Evolutionary conservation across 1,140 invertebrate genomes (phyloP).

Genomic region (Heliconius congener): DNA sequence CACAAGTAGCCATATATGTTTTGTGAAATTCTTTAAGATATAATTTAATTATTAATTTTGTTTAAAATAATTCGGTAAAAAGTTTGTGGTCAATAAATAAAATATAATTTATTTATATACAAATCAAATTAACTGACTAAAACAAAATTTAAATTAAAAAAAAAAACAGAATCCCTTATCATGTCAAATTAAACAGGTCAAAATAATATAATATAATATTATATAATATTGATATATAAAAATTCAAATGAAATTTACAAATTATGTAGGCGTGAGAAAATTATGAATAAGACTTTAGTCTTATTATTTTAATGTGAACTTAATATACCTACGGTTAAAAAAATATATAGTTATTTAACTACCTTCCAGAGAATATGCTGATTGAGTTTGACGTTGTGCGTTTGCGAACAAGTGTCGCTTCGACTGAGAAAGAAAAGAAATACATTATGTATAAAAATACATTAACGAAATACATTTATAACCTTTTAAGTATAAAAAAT

Average conservation of each 20-base stretch:
- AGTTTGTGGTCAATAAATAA: slow-evolving; percentile 45
- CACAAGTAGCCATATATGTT: neutral
- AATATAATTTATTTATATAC: slow-evolving; percentile 47
- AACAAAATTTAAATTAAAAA: slow-evolving; percentile 16
- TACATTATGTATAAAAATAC: neutral
- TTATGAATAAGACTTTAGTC: neutral
- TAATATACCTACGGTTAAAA: neutral
- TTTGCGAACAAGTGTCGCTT: slow-evolving; percentile 86
- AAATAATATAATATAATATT: slow-evolving; percentile 10
- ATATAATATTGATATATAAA: too few relatives aligned
- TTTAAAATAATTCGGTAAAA: slow-evolving; percentile 41
- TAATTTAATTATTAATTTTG: slow-evolving; percentile 16
- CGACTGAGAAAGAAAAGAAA: slow-evolving; percentile 83
- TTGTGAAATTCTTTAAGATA: slow-evolving; percentile 20
- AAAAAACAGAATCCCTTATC: neutral
- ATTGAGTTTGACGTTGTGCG: slow-evolving; percentile 86
- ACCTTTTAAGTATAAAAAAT: neutral
- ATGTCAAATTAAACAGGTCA: neutral
- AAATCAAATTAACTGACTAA: slow-evolving; percentile 35
- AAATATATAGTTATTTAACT: slow-evolving; percentile 51
- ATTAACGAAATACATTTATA: neutral
- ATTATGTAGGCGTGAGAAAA: slow-evolving; percentile 25
- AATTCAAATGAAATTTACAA: slow-evolving; percentile 46
- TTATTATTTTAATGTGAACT: slow-evolving; percentile 14
- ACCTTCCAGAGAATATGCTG: slow-evolving; percentile 87